Evolutionary conservation across 2,888 invertebrate species (phyloP), one percentile per base, ranked within the genome.

Genomic region (Chymomyza fuscimana): DNA sequence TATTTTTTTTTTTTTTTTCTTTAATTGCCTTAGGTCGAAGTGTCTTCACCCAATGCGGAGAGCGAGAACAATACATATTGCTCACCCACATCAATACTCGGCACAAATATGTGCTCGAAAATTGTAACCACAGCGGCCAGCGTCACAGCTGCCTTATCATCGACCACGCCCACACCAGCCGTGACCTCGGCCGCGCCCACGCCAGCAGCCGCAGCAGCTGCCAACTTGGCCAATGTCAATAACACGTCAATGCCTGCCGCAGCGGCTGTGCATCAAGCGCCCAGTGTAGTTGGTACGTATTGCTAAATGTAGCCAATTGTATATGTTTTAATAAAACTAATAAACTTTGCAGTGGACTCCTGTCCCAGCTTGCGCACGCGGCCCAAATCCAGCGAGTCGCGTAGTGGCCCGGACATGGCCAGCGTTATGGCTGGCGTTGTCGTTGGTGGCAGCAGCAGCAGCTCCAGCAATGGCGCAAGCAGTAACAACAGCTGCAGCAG

Each of bases 11-110:
- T 29, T 65, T 68, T 58, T 63, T 15, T 15, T 19, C 22, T 40
- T 25, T 54, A 56, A 62, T 65, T 61, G 36, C 36, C 22, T 63
- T 32, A 92, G 92, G 92, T 92, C 70, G 92, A 92, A 87, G 91
- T 92, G 63, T 92, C 92, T 63, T 92, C 92, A 52, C 92, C 92
- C 78, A 92, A 91, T 89, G 91, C 92, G 72, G 92, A 92, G 81
- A 90, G 87, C 72, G 92, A 92, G 79, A 91, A 90, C 70, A 91
- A 46, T 46, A 46, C 91, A 77, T 90, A 92, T 79, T 92, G 92
- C 82, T 91, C 92, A 77, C 91, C 91, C 79, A 89, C 91, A 82
- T 91, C 92, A 69, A 91, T 92, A 78, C 87, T 92, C 68, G 91
- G 91, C 78, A 89, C 91, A 69, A 91, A 91, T 77, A 91, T 92